phyloP scores from a whole-genome alignment of 2,888 invertebrate genomes.

The Malacosoma neustria region DNA sequence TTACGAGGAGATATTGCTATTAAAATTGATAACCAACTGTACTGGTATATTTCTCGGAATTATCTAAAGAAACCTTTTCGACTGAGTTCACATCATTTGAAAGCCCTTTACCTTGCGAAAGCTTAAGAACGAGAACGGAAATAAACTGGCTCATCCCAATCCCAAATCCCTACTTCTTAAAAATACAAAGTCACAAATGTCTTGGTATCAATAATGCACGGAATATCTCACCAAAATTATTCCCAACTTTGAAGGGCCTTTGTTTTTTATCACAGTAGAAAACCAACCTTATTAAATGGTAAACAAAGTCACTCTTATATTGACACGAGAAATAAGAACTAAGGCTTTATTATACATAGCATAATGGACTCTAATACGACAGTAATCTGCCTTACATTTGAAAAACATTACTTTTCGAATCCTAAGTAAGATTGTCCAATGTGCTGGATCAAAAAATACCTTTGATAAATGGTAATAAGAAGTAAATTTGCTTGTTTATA shows the following conservation, averaged over 20 bases:
- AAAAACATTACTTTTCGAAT: too few species aligned
- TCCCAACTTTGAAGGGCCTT: slow-evolving; percentile 14
- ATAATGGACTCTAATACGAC: background rate
- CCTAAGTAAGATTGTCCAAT: too few species aligned
- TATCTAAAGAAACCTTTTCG: background rate
- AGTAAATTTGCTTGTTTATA: slow-evolving; percentile 2
- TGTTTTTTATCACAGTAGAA: slow-evolving; percentile 5
- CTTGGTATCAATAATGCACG: slow-evolving; percentile 31
- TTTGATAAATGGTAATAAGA: background rate
- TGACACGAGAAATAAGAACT: background rate
- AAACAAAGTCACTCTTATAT: background rate
- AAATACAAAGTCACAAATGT: slow-evolving; percentile 23
- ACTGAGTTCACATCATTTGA: background rate
- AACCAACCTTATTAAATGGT: slow-evolving; percentile 8
- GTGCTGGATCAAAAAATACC: background rate
- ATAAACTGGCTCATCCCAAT: slow-evolving; percentile 2
- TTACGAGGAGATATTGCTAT: too few species aligned
- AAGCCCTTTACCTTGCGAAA: background rate
- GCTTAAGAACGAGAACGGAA: background rate
- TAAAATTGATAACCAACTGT: too few species aligned
- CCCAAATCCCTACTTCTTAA: slow-evolving; percentile 10
- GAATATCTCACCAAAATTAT: slow-evolving; percentile 24
- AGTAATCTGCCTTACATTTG: too few species aligned
- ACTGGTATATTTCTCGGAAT: too few species aligned
- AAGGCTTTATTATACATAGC: background rate